Conservation (phyloP, 2,113 vertebrate species). For the Menura novaehollandiae region DNA sequence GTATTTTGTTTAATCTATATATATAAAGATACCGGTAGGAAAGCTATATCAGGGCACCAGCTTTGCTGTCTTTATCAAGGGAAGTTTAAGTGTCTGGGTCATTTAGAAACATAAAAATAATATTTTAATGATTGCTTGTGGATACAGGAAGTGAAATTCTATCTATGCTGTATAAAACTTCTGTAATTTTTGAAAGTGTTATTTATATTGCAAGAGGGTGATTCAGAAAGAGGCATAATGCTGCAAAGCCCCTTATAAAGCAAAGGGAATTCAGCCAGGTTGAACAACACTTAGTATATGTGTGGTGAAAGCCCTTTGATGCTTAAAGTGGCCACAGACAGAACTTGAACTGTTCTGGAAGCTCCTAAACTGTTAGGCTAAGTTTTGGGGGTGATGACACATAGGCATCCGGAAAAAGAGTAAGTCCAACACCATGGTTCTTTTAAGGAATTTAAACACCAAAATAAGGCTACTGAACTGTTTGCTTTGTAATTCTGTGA, state of each 20-base stretch:
- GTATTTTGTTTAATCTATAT: neutral
- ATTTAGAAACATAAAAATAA: neutral
- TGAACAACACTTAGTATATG: neutral
- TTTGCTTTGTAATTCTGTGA: neutral
- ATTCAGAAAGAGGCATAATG: neutral
- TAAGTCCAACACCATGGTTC: rapidly evolving
- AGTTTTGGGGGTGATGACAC: neutral
- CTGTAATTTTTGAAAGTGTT: rapidly evolving
- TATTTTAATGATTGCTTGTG: neutral
- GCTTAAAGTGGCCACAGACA: neutral
- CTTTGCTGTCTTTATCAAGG: neutral
- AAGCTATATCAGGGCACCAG: neutral
- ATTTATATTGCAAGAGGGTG: neutral
- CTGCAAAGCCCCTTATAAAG: neutral
- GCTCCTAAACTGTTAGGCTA: neutral
- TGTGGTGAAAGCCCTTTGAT: neutral
- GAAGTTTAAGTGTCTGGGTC: neutral
- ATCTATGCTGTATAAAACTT: neutral
- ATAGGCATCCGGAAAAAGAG: neutral
- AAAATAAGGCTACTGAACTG: neutral
- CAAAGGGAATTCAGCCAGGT: neutral
- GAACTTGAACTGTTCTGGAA: neutral
- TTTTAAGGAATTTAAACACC: neutral
- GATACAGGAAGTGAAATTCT: neutral
- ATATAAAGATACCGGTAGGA: neutral